phyloP scores from a whole-genome alignment of 2,888 invertebrate genomes.

The Perithous albicinctus region DNA sequence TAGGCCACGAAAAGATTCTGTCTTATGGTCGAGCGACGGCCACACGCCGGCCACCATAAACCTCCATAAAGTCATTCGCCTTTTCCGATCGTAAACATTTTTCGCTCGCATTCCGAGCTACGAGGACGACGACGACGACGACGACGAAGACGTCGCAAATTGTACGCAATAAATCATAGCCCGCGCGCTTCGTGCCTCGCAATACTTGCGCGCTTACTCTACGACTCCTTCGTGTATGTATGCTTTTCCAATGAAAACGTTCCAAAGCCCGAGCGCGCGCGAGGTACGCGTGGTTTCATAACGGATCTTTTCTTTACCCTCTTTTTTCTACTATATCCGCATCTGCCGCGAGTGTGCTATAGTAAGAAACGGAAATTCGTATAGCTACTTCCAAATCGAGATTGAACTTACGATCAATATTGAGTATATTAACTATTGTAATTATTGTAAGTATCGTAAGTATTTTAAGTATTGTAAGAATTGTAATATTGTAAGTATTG shows the following conservation, averaged over 20 bases:
- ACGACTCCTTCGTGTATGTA: constrained; percentile 6
- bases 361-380: background rate
- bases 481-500: background rate
- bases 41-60: constrained; percentile 82
- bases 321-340: background rate
- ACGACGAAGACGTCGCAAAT: constrained; percentile 40
- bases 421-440: no score
- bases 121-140: constrained; percentile 12
- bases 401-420: no score
- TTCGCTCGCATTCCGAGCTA: constrained; percentile 70
- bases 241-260: constrained; percentile 28
- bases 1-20: constrained; percentile 60
- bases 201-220: constrained; percentile 16
- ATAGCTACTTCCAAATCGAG: no score
- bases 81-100: constrained; percentile 77
- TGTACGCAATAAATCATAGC: constrained; percentile 60
- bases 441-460: background rate
- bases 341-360: background rate
- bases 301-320: constrained; percentile 51
- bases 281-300: constrained; percentile 63
- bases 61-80: constrained; percentile 79
- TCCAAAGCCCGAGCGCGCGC: constrained; percentile 37
- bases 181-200: constrained; percentile 18
- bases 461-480: background rate
- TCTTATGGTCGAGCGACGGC: constrained; percentile 81